Conservation (phyloP, 2,797 vertebrate genomes). For the Catharus ustulatus region DNA sequence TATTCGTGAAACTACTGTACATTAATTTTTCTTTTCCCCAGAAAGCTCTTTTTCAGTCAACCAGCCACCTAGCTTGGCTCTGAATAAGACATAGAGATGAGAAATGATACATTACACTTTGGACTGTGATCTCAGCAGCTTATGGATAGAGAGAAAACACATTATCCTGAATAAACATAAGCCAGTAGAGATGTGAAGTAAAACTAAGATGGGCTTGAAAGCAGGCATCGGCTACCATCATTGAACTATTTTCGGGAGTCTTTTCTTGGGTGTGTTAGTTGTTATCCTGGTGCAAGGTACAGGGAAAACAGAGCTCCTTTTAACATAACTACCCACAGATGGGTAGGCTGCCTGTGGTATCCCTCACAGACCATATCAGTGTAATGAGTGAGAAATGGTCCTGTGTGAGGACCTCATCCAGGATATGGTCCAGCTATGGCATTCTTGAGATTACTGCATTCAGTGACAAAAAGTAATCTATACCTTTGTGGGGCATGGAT, state of each 20-base stretch:
- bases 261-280: background rate
- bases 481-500: background rate
- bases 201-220: background rate
- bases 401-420: background rate
- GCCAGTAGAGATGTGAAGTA: background rate
- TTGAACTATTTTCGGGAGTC: background rate
- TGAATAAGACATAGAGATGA: background rate
- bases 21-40: background rate
- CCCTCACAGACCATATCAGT: background rate
- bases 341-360: background rate
- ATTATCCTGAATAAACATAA: background rate
- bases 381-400: background rate
- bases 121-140: slow-evolving; percentile 17
- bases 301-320: background rate
- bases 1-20: too few species aligned
- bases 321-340: background rate
- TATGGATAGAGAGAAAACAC: background rate
- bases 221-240: background rate
- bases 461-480: background rate
- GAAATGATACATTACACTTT: background rate
- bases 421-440: background rate
- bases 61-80: background rate
- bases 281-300: background rate
- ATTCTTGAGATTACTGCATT: background rate
- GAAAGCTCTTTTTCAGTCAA: slow-evolving; percentile 1